Evolutionary conservation across 2,113 vertebrate genomes (phyloP).

Genomic region (Melanerpes formicivorus): DNA sequence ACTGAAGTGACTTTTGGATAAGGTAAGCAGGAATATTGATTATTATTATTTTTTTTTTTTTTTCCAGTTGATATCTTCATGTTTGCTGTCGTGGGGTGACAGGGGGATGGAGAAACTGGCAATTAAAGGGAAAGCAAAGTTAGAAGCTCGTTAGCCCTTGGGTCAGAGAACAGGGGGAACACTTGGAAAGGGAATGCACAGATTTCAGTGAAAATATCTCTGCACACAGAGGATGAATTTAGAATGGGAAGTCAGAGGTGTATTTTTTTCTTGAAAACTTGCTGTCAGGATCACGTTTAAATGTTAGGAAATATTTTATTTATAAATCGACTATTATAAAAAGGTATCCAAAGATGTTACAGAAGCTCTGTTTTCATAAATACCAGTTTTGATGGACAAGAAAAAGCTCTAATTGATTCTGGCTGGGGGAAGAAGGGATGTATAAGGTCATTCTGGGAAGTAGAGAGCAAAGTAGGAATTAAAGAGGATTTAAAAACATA

Average conservation of each 20-base stretch:
- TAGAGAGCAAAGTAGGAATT: conserved; percentile 56
- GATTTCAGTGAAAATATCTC: neutral
- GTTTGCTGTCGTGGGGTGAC: fast-evolving
- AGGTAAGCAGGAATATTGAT: conserved; percentile 64
- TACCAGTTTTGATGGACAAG: neutral
- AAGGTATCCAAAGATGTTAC: neutral
- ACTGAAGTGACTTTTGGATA: conserved; percentile 41
- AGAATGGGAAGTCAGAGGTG: conserved; percentile 17
- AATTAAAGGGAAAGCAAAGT: conserved; percentile 29
- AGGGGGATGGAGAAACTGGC: neutral
- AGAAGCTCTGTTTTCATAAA: neutral
- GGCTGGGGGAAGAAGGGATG: neutral
- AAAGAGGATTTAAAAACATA: conserved; percentile 50
- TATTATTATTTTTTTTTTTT: neutral
- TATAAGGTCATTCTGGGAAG: conserved; percentile 42
- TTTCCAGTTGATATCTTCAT: neutral
- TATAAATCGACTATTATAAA: neutral
- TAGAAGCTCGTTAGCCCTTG: conserved; percentile 1
- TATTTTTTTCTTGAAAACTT: conserved; percentile 22
- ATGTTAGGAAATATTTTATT: neutral
- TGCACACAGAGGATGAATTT: neutral
- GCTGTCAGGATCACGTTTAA: neutral
- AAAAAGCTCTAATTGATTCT: neutral
- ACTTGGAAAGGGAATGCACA: neutral
- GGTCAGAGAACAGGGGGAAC: neutral